Evolutionary conservation across 2,797 vertebrate genomes (phyloP).

Genomic region (Psittacula derbiana): DNA sequence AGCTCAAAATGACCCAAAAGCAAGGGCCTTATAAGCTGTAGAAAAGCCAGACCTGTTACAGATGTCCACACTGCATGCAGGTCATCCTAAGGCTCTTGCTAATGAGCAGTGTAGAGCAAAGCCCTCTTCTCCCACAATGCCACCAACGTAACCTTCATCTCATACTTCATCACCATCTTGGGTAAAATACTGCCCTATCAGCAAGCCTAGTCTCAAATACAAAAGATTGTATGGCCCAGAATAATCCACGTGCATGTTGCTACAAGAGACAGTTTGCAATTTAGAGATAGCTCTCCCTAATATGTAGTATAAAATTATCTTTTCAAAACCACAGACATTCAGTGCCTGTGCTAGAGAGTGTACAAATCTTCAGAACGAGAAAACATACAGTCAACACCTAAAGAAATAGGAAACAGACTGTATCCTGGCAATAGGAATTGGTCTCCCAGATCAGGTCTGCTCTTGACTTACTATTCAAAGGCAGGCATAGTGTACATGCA

Average conservation of each 20-base stretch:
- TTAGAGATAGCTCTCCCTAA: neutral
- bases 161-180: neutral
- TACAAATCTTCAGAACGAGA: neutral
- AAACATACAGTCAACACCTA: neutral
- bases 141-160: neutral
- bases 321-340: neutral
- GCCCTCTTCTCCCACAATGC: neutral
- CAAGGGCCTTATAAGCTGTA: rapidly evolving
- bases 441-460: neutral
- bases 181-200: neutral
- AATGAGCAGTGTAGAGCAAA: rapidly evolving
- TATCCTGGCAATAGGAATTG: neutral
- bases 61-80: neutral
- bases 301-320: neutral
- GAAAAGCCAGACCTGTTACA: neutral
- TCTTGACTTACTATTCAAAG: neutral
- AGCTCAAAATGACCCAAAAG: neutral
- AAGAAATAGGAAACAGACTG: neutral
- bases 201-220: neutral
- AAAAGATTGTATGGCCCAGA: neutral
- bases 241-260: rapidly evolving
- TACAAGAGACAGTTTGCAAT: neutral
- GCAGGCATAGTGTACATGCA: no score
- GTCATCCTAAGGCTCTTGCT: neutral
- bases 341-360: neutral